Evolutionary conservation across 2,797 vertebrate genomes (phyloP).

Genomic region (Podarcis lilfordi): DNA sequence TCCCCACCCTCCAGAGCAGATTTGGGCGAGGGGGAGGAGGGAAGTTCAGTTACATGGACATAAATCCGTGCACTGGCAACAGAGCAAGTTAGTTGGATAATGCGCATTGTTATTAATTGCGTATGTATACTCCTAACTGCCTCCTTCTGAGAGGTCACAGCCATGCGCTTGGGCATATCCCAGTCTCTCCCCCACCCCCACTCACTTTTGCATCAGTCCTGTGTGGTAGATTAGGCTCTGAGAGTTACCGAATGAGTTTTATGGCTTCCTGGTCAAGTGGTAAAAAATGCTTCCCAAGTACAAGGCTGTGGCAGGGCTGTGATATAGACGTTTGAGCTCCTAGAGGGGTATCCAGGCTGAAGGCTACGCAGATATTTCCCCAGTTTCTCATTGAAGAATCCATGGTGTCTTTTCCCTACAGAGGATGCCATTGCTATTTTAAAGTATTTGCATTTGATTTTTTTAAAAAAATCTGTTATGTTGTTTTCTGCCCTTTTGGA

Average conservation of each 20-base stretch:
- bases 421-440: background rate
- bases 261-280: background rate
- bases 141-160: background rate
- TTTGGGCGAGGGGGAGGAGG: too few species aligned
- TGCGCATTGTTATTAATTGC: background rate
- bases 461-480: too few species aligned
- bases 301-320: background rate
- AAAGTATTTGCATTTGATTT: too few species aligned
- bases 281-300: background rate
- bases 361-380: background rate
- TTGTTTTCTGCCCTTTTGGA: too few species aligned
- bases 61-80: too few species aligned
- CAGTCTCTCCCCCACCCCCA: too few species aligned
- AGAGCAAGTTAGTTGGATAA: too few species aligned
- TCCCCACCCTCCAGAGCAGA: too few species aligned
- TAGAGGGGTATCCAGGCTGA: background rate
- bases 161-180: too few species aligned
- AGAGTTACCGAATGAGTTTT: background rate
- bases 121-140: background rate
- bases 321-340: background rate
- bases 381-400: background rate
- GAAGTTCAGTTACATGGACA: too few species aligned
- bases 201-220: background rate
- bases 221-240: background rate
- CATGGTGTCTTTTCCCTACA: too few species aligned